A percentile compares a stretch with the other conserved stretches of the same genome.
These are phyloP conservation scores for Phyllotreta striolata DNA, from an alignment of 2,888 invertebrate species.

Conservation along the genomic window DNA sequence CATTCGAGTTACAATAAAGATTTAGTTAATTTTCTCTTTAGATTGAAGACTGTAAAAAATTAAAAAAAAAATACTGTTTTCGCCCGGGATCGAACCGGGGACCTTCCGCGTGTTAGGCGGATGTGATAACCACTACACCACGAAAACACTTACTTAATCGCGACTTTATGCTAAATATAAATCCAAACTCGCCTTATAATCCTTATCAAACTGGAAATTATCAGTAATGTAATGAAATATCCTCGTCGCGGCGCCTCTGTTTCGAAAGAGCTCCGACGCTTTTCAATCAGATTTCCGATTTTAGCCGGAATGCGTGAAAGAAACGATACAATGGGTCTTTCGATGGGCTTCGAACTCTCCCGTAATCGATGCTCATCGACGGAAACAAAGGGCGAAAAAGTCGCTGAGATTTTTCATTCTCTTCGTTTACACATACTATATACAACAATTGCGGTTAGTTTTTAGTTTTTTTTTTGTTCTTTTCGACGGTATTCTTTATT, in stretches of 20 bases:
- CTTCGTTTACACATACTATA: too few relatives aligned
- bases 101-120: slow-evolving; percentile 92
- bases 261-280: slow-evolving; percentile 22
- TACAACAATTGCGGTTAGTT: too few relatives aligned
- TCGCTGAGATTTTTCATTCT: slow-evolving; percentile 11
- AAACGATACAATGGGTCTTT: slow-evolving; percentile 24
- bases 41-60: background rate
- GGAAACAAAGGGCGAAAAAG: slow-evolving; percentile 21
- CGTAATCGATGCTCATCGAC: too few relatives aligned
- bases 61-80: slow-evolving; percentile 65
- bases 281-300: slow-evolving; percentile 27
- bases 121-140: slow-evolving; percentile 93
- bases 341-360: too few relatives aligned
- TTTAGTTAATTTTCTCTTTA: background rate
- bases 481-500: too few relatives aligned
- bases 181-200: background rate
- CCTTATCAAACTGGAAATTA: background rate
- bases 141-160: slow-evolving; percentile 67
- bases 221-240: background rate
- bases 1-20: too few relatives aligned
- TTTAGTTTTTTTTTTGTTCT: too few relatives aligned
- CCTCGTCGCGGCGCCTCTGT: slow-evolving; percentile 6
- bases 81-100: slow-evolving; percentile 91
- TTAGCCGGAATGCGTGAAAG: slow-evolving; percentile 25
- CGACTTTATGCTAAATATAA: background rate